These are phyloP conservation scores for Heterodera schachtii DNA, from an alignment of 1,140 invertebrate genomes.

Conservation along the genomic window DNA sequence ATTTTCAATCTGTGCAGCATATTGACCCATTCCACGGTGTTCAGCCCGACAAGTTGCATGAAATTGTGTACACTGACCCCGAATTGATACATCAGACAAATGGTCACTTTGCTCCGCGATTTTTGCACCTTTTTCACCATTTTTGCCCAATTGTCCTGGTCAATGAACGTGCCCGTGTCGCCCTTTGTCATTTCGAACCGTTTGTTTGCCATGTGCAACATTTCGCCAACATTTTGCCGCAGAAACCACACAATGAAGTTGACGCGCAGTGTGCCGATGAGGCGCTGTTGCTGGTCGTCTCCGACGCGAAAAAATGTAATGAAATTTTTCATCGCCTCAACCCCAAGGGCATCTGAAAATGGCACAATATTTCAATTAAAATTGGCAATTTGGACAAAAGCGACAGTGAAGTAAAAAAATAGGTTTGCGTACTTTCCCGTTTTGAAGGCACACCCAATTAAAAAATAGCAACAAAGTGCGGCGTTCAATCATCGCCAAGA, in stretches of 20 bases:
- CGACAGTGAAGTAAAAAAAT: no score
- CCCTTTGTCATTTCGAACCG: not conserved
- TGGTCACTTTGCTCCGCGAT: not conserved
- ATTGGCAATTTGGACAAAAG: no score
- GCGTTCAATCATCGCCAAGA: no score
- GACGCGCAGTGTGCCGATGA: not conserved
- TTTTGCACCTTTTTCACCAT: not conserved
- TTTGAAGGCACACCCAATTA: no score
- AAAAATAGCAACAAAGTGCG: no score
- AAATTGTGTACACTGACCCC: not conserved
- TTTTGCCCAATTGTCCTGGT: not conserved
- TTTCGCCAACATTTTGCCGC: not conserved
- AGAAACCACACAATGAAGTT: not conserved
- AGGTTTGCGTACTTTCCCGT: no score
- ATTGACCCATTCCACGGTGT: not conserved
- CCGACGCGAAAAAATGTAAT: not conserved
- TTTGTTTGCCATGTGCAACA: not conserved
- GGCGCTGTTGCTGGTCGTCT: not conserved
- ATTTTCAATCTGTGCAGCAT: not conserved
- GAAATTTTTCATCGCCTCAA: not conserved
- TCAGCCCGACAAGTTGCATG: not conserved
- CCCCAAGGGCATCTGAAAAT: not conserved
- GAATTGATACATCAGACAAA: not conserved
- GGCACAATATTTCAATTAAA: no score
- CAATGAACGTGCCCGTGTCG: not conserved